Percentiles rank a stretch among this genome's conserved stretches.
Evolutionary conservation across 2,888 invertebrate species (phyloP).

Genomic region (Yponomeuta plumbellus): DNA sequence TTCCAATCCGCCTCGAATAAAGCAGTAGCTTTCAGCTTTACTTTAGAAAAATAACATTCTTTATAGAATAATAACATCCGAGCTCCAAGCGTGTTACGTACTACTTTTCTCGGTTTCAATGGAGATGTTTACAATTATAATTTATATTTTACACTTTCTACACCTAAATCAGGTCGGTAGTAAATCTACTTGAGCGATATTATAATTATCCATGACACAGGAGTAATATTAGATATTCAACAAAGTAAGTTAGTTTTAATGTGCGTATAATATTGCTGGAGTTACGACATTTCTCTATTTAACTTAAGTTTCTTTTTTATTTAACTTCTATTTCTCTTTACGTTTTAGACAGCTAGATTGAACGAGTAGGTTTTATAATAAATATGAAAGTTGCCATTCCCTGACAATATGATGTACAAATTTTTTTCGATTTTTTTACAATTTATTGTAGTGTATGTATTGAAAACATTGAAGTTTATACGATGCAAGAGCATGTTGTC

Average conservation of each 20-base stretch:
- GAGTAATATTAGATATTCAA: not conserved
- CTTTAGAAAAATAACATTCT: not conserved
- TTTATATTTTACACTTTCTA: too few species aligned
- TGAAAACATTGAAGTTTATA: constrained; percentile 2
- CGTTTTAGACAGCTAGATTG: constrained; percentile 37
- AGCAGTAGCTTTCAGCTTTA: constrained; percentile 15
- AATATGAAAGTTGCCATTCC: constrained; percentile 39
- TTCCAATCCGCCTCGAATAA: constrained; percentile 14
- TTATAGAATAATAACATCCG: not conserved
- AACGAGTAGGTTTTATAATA: constrained; percentile 30
- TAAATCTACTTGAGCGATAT: too few species aligned
- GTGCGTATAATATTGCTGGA: not conserved
- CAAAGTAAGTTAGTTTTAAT: not conserved
- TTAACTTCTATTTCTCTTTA: not conserved
- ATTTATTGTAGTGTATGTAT: constrained; percentile 3
- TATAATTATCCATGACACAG: not conserved
- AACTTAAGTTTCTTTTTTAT: not conserved
- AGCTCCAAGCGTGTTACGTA: not conserved
- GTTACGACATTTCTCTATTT: not conserved
- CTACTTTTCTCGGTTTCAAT: not conserved
- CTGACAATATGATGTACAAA: constrained; percentile 27
- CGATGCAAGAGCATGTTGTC: not conserved
- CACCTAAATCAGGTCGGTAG: too few species aligned
- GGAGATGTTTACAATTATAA: too few species aligned
- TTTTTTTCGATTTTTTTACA: constrained; percentile 5